Conservation (phyloP, 2,888 invertebrate genomes). For the Ischnura elegans region DNA sequence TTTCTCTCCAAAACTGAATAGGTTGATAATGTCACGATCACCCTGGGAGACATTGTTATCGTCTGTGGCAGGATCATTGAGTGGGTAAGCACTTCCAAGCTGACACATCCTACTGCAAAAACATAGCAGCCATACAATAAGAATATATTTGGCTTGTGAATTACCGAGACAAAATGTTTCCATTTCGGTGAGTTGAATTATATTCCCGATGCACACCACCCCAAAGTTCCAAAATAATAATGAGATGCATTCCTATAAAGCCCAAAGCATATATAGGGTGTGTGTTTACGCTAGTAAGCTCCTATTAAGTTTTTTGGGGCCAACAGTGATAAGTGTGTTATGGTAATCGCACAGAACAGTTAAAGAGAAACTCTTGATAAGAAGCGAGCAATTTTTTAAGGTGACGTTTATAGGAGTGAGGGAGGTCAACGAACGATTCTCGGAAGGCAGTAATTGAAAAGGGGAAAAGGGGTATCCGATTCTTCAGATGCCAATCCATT, state of each 20-base stretch:
- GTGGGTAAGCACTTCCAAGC: constrained; percentile 16
- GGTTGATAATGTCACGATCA: constrained; percentile 18
- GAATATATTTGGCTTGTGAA: not conserved
- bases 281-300: constrained; percentile 54
- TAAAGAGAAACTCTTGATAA: constrained; percentile 37
- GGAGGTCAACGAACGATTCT: constrained; percentile 52
- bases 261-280: constrained; percentile 42
- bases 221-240: constrained; percentile 4
- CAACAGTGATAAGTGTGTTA: constrained; percentile 53
- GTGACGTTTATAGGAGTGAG: constrained; percentile 37
- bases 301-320: constrained; percentile 57
- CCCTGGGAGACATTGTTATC: not conserved
- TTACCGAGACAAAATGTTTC: not conserved
- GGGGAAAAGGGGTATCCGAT: too few relatives aligned
- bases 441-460: not conserved
- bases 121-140: not conserved
- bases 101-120: not conserved
- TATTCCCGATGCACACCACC: not conserved
- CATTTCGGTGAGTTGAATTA: not conserved
- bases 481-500: not conserved
- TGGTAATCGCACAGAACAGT: constrained; percentile 32
- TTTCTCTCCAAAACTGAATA: constrained; percentile 58
- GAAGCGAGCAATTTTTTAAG: constrained; percentile 17
- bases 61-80: not conserved
- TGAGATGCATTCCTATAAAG: constrained; percentile 12